Base-by-base conservation (phyloP, 2,113 vertebrate species). In the Rostratula benghalensis region DNA sequence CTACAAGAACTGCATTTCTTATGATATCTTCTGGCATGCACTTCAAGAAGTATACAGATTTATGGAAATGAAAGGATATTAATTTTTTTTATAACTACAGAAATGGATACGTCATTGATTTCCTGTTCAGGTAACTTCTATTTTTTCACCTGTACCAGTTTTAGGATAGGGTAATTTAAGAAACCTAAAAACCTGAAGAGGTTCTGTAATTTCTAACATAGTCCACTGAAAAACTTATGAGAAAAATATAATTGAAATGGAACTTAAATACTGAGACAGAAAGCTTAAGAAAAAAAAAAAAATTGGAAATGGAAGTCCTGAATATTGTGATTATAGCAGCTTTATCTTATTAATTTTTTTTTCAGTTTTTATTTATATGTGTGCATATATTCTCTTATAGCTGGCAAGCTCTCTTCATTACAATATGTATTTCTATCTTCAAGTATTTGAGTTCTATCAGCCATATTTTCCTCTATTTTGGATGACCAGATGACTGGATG, bases 401-500 rank as follows among this genome's bases (percentile, higher is more conserved):
- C 68, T 91, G 57, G 48, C 57, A 92, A 71, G 61, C 31, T 89
- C 51, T 81, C 27, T 63, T 87, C 68, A 53, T 39, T 57, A 80
- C 46, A 53, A 31, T 81, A 86, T 82, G 56, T 85, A 74, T 85
- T 92, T 94, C 74, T 80, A 17, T 80, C 50, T 77, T 84, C 7
- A 85, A 27, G 37, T 78, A 31, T 59, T n/a, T 77, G n/a, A 35
- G 51, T 37, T 91, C 61, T 91, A 82, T 86, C 46, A 85, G 82
- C 50, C 81, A 87, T 54, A 11, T 67, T 89, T 89, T 80, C 83
- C 77, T 77, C 87, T 93, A 76, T 74, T 89, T 94, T 77, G 60
- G 45, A 73, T 81, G 68, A 81, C n/a, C 77, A 89, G 73, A 81
- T 77, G 89, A 89, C 81, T 83, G 75, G 89, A 83, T 84, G 86